phyloP scores from a whole-genome alignment of 1,140 invertebrate genomes.

The Nebria ingens region DNA sequence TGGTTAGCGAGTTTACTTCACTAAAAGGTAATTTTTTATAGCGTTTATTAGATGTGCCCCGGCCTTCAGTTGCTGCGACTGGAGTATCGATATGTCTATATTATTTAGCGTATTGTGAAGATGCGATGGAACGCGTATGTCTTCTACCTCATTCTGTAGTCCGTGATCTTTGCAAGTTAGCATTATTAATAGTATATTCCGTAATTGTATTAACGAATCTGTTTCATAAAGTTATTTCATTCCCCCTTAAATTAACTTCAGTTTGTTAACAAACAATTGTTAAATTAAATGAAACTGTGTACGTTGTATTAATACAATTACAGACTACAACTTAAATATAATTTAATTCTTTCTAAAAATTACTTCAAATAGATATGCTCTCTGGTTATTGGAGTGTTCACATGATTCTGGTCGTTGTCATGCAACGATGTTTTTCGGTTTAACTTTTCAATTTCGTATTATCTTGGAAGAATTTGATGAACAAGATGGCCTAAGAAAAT shows the following conservation, averaged over 20 bases:
- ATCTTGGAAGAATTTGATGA: conserved; percentile 86
- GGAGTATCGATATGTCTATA: conserved; percentile 94
- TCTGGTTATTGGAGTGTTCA: conserved; percentile 91
- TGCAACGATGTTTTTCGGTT: conserved; percentile 94
- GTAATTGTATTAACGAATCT: too few species aligned
- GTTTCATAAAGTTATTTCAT: too few species aligned
- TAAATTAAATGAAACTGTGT: not conserved
- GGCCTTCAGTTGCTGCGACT: conserved; percentile 88
- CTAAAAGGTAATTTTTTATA: conserved; percentile 31
- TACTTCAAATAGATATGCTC: conserved; percentile 73
- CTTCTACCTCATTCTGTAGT: conserved; percentile 68
- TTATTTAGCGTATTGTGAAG: conserved; percentile 93
- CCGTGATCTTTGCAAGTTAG: conserved; percentile 63
- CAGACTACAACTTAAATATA: not conserved
- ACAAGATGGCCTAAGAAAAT: conserved; percentile 79
- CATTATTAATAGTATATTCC: too few species aligned
- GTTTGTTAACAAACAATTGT: too few species aligned
- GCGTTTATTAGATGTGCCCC: conserved; percentile 74
- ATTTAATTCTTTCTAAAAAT: conserved; percentile 23
- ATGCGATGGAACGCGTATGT: conserved; percentile 93
- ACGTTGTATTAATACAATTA: not conserved
- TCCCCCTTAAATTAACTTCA: too few species aligned
- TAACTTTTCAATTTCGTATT: conserved; percentile 84
- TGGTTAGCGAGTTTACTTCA: not conserved
- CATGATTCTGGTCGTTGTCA: conserved; percentile 93